Evolutionary conservation across 2,888 invertebrate genomes (phyloP).

Genomic region (Drosophila limbata): DNA sequence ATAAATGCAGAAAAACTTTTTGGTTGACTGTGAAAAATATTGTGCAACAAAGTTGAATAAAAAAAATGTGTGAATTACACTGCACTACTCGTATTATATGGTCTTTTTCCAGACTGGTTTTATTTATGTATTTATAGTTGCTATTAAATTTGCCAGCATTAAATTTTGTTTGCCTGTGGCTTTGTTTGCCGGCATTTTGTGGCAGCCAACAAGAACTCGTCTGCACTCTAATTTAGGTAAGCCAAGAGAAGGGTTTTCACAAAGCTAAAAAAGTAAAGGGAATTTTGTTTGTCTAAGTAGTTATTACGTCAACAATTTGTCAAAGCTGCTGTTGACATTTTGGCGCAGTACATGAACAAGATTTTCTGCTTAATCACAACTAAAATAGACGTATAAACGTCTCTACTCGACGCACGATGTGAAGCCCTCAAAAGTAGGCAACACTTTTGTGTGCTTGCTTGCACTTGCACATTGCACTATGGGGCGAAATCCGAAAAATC

Average conservation of each 20-base stretch:
- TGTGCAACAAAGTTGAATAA: constrained; percentile 47
- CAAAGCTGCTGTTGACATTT: background rate
- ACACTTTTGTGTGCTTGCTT: constrained; percentile 44
- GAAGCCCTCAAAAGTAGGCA: constrained; percentile 42
- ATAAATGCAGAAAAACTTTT: constrained; percentile 41
- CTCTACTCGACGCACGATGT: background rate
- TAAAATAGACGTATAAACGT: constrained; percentile 11
- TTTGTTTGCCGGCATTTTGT: constrained; percentile 26
- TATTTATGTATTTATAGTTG: constrained; percentile 8
- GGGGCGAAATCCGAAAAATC: no score
- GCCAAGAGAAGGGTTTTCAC: constrained; percentile 5
- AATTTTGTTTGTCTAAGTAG: no score
- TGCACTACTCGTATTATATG: constrained; percentile 29
- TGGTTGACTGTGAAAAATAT: constrained; percentile 59
- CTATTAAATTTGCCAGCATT: constrained; percentile 43
- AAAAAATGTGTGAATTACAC: constrained; percentile 59
- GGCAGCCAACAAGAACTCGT: constrained; percentile 6
- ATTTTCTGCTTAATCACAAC: background rate
- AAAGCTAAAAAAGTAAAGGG: background rate
- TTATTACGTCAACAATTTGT: background rate
- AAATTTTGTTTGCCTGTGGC: constrained; percentile 30
- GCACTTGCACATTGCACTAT: constrained; percentile 36
- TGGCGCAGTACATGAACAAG: background rate
- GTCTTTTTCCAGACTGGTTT: constrained; percentile 22
- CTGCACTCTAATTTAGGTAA: constrained; percentile 15